Base-by-base conservation (phyloP, 2,888 invertebrate genomes). In the Hedya salicella region DNA sequence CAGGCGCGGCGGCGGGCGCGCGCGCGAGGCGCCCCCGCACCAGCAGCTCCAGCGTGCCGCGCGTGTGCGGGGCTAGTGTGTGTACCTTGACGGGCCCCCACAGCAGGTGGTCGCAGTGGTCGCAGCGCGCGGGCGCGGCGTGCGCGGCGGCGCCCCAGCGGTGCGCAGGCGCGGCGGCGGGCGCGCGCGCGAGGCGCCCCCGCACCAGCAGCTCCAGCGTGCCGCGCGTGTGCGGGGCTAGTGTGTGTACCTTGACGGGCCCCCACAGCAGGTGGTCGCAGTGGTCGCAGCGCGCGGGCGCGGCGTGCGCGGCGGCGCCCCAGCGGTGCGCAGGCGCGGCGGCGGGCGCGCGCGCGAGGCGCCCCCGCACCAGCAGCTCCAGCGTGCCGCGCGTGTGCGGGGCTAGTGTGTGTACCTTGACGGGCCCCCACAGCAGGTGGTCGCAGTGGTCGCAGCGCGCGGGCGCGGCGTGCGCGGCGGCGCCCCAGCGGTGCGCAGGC, bases 31-130 rank as follows among this genome's bases (percentile, higher is more conserved):
- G 19, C n/a, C n/a, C n/a, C n/a, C n/a, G n/a, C n/a, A n/a, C n/a
- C n/a, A n/a, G n/a, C n/a, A n/a, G n/a, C n/a, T 25, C 3, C 5
- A 5, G 25, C 5, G 25, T 25, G 25, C 5, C 3, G 2, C 5
- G 14, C 19, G 21, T 4, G 44, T 16, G 8, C 2, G 11, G 3
- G n/a, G n/a, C n/a, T 14, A 1, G 3, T 2, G 14, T n/a, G 8
- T 6, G n/a, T 44, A 59, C 48, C 59, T 48, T 44, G 44, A 49
- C 59, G 48, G 48, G 59, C 2, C 57, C 48, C 48, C 48, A 48
- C 25, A 48, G 48, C 48, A 48, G 48, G 4, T 48, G 48, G 3
- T 48, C 21, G 25, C 48, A 48, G 50, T 50, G 50, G 50, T 50
- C 50, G 14, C 13, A 9, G 32, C 30, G 50, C n/a, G n/a, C n/a